A percentile compares a stretch with the other conserved stretches of the same genome.
These are phyloP conservation scores for Campopleginae sp. DNA, from an alignment of 2,888 invertebrate genomes.

Conservation along the genomic window DNA sequence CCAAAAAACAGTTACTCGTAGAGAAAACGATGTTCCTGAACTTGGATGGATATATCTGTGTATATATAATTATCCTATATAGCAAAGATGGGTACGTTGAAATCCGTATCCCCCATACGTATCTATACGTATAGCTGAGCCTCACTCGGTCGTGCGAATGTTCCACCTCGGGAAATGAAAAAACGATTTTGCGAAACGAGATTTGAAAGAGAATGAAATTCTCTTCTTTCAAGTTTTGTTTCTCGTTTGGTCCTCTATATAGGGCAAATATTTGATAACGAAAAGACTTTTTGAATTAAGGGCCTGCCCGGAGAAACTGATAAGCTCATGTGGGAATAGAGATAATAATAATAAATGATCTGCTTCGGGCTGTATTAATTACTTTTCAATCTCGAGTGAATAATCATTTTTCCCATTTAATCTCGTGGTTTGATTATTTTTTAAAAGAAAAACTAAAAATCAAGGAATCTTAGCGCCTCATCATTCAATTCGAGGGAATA, in stretches of 20 bases:
- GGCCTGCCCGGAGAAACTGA: not conserved
- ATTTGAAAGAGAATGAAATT: slow-evolving; percentile 52
- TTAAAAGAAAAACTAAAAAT: too few relatives aligned
- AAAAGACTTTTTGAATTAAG: not conserved
- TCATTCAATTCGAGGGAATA: not conserved
- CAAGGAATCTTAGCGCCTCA: not conserved
- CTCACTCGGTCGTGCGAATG: slow-evolving; percentile 31
- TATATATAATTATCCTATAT: slow-evolving; percentile 5
- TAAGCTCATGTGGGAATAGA: not conserved
- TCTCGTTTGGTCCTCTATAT: slow-evolving; percentile 6
- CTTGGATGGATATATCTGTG: slow-evolving; percentile 10
- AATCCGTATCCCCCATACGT: not conserved
- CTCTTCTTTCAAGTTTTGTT: slow-evolving; percentile 26
- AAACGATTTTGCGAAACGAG: slow-evolving; percentile 53
- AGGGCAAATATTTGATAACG: not conserved
- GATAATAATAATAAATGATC: not conserved
- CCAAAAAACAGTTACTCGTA: not conserved
- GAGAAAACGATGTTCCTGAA: not conserved
- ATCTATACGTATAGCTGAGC: not conserved
- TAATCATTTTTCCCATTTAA: not conserved
- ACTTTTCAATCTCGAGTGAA: not conserved
- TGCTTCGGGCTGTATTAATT: not conserved
- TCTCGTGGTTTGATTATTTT: not conserved
- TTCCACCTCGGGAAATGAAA: slow-evolving; percentile 39
- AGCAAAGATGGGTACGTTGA: not conserved